phyloP scores from a whole-genome alignment of 2,797 vertebrate genomes.

The Urosaurus nigricauda region DNA sequence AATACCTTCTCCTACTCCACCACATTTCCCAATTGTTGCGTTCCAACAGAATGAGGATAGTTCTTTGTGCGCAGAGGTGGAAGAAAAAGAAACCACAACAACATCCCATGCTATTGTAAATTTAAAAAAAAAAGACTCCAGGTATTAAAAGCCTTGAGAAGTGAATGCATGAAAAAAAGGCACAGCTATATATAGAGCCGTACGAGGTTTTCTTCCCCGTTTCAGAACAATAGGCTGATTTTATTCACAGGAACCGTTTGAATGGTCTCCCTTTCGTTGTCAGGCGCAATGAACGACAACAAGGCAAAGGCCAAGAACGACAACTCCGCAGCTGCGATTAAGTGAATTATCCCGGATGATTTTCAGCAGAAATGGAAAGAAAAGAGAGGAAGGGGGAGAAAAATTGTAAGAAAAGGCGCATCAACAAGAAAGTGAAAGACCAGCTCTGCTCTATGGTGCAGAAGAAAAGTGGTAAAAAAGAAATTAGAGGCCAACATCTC shows the following conservation, averaged over 20 bases:
- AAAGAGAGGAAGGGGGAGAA: fast-evolving
- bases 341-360: slow-evolving; percentile 8
- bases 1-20: too few relatives aligned
- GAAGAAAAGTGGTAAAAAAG: not conserved
- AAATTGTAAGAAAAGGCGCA: not conserved
- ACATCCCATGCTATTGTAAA: not conserved
- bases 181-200: slow-evolving; percentile 11
- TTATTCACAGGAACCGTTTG: not conserved
- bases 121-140: slow-evolving; percentile 21
- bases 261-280: not conserved
- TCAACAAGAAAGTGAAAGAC: fast-evolving
- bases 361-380: not conserved
- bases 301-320: slow-evolving; percentile 34
- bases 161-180: slow-evolving; percentile 13
- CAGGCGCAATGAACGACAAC: not conserved
- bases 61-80: not conserved
- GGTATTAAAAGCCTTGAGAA: slow-evolving; percentile 62
- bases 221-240: fast-evolving
- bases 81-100: not conserved
- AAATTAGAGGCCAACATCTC: too few relatives aligned
- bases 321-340: not conserved
- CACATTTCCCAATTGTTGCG: not conserved
- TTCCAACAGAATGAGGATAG: not conserved
- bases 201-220: fast-evolving
- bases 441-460: not conserved